A percentile compares a stretch with the other conserved stretches of the same genome.
phyloP scores from a whole-genome alignment of 2,113 vertebrate species.

The Oryzias melastigma region DNA sequence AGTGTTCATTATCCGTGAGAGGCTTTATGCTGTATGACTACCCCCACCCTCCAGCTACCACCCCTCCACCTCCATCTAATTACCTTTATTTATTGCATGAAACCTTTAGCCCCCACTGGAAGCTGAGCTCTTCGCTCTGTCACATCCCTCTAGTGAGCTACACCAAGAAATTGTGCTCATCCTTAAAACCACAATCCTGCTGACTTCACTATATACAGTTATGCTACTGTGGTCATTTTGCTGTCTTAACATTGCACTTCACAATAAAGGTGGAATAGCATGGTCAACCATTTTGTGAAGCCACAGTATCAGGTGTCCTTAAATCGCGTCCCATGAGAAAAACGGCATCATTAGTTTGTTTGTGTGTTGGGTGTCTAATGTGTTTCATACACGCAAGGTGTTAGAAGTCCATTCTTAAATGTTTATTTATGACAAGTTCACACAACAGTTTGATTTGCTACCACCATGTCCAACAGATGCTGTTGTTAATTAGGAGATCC shows the following conservation, averaged over 20 bases:
- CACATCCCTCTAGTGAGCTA: conserved; percentile 43
- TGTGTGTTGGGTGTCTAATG: background rate
- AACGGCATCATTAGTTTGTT: background rate
- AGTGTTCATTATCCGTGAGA: conserved; percentile 58
- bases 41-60: conserved; percentile 4
- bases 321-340: background rate
- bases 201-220: conserved; percentile 75
- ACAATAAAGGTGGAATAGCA: conserved; percentile 21
- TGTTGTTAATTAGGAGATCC: no score
- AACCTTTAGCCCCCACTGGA: conserved; percentile 29
- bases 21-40: conserved; percentile 46
- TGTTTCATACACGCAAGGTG: background rate
- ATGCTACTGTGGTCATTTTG: conserved; percentile 35
- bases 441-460: no score
- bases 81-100: conserved; percentile 64
- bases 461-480: no score
- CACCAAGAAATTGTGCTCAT: conserved; percentile 29
- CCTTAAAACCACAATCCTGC: conserved; percentile 21
- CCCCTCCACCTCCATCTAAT: conserved; percentile 47
- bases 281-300: conserved; percentile 21
- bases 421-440: no score
- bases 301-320: conserved; percentile 16
- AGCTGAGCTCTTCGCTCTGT: conserved; percentile 40
- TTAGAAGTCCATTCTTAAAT: no score
- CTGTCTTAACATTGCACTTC: conserved; percentile 30